phyloP scores from a whole-genome alignment of 2,797 vertebrate genomes.

The Eulemur mongoz region DNA sequence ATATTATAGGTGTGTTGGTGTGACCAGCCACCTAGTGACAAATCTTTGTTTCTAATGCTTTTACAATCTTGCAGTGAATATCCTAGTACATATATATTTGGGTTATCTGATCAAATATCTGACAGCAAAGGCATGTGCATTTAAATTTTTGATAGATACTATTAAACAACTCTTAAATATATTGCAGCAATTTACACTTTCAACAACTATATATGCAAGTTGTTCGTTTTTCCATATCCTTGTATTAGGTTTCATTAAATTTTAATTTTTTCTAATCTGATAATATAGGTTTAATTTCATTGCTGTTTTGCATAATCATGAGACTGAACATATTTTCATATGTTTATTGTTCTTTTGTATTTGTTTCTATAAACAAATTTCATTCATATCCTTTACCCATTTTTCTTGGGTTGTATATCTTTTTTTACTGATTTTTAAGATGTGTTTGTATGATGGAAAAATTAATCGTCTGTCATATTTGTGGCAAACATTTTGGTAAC shows the following conservation, averaged over 20 bases:
- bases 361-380: neutral
- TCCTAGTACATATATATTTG: neutral
- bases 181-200: neutral
- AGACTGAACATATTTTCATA: neutral
- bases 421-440: neutral
- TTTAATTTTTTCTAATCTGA: constrained; percentile 34
- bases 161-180: constrained; percentile 20
- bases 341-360: neutral
- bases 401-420: constrained; percentile 14
- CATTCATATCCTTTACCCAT: neutral
- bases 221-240: neutral
- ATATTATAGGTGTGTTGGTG: neutral
- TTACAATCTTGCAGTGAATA: neutral
- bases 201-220: neutral
- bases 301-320: neutral
- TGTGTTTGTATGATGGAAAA: neutral
- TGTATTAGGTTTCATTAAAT: neutral
- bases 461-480: neutral
- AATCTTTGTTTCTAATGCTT: neutral
- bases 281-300: constrained; percentile 22
- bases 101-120: neutral
- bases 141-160: neutral
- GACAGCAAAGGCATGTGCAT: neutral
- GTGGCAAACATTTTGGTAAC: neutral
- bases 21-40: neutral